Percentiles rank a stretch among this genome's conserved stretches.
phyloP scores from a whole-genome alignment of 2,797 vertebrate species.

The Lutjanus campechanus region DNA sequence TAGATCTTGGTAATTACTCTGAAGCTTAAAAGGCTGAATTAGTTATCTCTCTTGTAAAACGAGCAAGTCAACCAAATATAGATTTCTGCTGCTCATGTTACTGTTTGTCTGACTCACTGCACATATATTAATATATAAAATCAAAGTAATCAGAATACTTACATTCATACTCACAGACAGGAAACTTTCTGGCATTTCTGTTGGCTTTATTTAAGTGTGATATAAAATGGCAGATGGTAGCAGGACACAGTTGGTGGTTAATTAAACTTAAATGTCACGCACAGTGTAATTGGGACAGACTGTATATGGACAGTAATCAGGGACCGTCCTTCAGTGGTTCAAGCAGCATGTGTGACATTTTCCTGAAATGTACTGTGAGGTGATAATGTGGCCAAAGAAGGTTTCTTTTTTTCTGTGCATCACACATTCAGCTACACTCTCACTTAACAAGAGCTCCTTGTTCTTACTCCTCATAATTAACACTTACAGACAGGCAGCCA shows the following conservation, averaged over 20 bases:
- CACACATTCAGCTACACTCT: neutral
- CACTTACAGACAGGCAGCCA: neutral
- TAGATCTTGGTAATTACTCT: neutral
- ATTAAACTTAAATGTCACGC: constrained; percentile 5
- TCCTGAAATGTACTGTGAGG: neutral
- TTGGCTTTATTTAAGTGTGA: neutral
- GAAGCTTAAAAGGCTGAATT: neutral
- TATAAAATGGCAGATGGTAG: neutral
- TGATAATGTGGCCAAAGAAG: no score
- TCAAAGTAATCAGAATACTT: neutral
- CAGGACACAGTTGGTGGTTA: neutral
- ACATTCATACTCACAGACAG: neutral
- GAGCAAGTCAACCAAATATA: neutral
- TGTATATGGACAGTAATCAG: neutral
- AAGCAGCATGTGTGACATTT: neutral
- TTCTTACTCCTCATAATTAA: neutral
- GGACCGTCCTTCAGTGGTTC: neutral
- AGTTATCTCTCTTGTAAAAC: constrained; percentile 1
- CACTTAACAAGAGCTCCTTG: neutral
- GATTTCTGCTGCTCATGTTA: constrained; percentile 7
- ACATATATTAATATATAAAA: neutral
- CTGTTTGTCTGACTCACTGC: neutral
- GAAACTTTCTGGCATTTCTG: neutral
- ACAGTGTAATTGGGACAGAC: neutral
- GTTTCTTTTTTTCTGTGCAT: no score